Evolutionary conservation across 2,888 invertebrate species (phyloP).

Genomic region (Phortica okadai): DNA sequence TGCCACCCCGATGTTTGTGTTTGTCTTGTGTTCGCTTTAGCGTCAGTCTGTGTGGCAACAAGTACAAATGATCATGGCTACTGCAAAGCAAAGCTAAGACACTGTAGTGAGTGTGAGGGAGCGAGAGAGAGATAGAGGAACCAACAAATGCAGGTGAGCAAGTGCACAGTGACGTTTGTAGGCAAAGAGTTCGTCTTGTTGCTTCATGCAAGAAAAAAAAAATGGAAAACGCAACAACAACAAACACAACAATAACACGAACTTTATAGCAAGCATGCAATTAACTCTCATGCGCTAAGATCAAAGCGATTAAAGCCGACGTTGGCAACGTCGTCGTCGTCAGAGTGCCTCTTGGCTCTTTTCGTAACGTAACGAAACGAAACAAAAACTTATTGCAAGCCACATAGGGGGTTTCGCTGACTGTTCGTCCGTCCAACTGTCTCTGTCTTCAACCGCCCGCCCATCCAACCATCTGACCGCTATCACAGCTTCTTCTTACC

Average conservation of each 20-base stretch:
- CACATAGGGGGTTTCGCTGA: too few relatives aligned
- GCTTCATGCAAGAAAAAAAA: background rate
- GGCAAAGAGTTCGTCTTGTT: too few relatives aligned
- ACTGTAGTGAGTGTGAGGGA: too few relatives aligned
- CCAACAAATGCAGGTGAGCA: too few relatives aligned
- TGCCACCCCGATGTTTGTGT: conserved; percentile 65
- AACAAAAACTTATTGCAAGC: too few relatives aligned
- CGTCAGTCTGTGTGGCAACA: background rate
- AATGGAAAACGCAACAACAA: background rate
- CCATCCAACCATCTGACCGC: too few relatives aligned
- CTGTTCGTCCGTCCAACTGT: too few relatives aligned
- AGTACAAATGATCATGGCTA: background rate
- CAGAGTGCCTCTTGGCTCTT: background rate
- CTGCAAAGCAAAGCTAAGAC: background rate
- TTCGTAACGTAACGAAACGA: background rate
- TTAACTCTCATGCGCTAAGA: conserved; percentile 73
- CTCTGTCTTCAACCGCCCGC: too few relatives aligned
- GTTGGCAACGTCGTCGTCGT: background rate
- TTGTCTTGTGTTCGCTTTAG: too few relatives aligned
- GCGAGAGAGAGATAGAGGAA: too few relatives aligned
- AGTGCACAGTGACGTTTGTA: too few relatives aligned
- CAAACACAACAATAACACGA: background rate
- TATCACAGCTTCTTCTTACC: too few relatives aligned
- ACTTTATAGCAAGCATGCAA: conserved; percentile 69
- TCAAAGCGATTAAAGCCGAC: conserved; percentile 71